Evolutionary conservation across 2,888 invertebrate species (phyloP).

Genomic region (Petrophora chlorosata): DNA sequence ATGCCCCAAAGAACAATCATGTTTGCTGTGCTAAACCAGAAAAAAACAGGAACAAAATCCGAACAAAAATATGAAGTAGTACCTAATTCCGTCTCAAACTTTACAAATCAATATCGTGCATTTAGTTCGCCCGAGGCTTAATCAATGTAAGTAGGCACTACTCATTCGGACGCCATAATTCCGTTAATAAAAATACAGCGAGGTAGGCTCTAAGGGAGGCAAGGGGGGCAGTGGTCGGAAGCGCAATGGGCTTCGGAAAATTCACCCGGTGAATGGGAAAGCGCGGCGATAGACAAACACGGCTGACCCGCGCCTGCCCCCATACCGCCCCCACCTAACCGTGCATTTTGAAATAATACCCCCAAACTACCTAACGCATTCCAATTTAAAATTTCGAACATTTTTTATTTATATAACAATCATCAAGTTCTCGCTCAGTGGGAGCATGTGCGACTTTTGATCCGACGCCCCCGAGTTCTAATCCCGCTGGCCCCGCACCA

Average conservation of each 20-base stretch:
- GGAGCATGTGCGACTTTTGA: background rate
- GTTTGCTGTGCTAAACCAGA: background rate
- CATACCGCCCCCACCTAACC: constrained; percentile 54
- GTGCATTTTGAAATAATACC: constrained; percentile 80
- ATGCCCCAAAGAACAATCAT: no score
- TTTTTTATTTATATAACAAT: background rate
- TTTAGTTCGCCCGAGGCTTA: constrained; percentile 51
- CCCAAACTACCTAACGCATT: constrained; percentile 57
- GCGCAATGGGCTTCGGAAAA: constrained; percentile 80
- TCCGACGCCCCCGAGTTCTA: no score
- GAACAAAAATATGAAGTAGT: background rate
- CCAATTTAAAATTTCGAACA: constrained; percentile 46
- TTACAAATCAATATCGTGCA: constrained; percentile 25
- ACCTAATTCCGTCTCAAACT: constrained; percentile 19
- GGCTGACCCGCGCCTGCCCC: constrained; percentile 64
- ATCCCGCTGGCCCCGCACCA: no score
- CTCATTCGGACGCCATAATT: constrained; percentile 79
- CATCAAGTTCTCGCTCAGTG: no score
- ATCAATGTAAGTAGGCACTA: constrained; percentile 78
- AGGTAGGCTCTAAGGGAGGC: constrained; percentile 55
- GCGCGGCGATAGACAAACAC: constrained; percentile 82
- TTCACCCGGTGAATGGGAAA: constrained; percentile 82
- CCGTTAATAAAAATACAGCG: constrained; percentile 80
- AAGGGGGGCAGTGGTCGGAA: constrained; percentile 58
- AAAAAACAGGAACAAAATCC: background rate